A percentile compares a stretch with the other conserved stretches of the same genome.
Conservation (phyloP, 2,888 invertebrate species). For the Tenodera sinensis region DNA sequence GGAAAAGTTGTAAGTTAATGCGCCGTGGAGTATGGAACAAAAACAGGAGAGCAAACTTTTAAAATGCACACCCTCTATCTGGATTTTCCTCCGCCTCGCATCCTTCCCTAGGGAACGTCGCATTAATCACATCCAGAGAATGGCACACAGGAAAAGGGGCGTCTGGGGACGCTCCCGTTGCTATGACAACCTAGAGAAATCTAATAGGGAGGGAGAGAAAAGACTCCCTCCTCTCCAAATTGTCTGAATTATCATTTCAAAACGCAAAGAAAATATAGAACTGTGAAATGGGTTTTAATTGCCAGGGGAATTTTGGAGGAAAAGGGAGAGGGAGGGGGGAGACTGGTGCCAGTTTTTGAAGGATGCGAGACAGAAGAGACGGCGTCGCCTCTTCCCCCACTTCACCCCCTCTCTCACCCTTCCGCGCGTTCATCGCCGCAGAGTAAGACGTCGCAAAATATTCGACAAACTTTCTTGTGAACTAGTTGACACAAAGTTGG, state of each 20-base stretch:
- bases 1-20: not conserved
- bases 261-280: constrained; percentile 39
- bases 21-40: not conserved
- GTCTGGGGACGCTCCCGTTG: constrained; percentile 38
- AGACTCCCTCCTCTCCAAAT: constrained; percentile 35
- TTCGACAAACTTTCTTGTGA: not conserved
- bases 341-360: not conserved
- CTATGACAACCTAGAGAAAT: constrained; percentile 39
- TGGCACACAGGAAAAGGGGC: constrained; percentile 39
- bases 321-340: constrained; percentile 2
- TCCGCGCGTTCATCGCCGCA: not conserved
- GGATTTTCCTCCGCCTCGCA: constrained; percentile 21
- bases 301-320: constrained; percentile 32
- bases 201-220: constrained; percentile 36
- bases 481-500: not conserved
- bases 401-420: not conserved
- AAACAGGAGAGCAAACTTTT: not conserved
- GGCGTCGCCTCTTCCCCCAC: not conserved
- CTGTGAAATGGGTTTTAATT: constrained; percentile 36
- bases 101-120: constrained; percentile 43
- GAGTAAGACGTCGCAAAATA: not conserved
- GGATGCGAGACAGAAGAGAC: not conserved
- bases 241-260: constrained; percentile 42
- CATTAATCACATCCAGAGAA: constrained; percentile 48
- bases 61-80: constrained; percentile 17